Percentiles rank a stretch among this genome's conserved stretches.
Evolutionary conservation across 2,113 vertebrate species (phyloP).

Genomic region (Burhinus bistriatus): DNA sequence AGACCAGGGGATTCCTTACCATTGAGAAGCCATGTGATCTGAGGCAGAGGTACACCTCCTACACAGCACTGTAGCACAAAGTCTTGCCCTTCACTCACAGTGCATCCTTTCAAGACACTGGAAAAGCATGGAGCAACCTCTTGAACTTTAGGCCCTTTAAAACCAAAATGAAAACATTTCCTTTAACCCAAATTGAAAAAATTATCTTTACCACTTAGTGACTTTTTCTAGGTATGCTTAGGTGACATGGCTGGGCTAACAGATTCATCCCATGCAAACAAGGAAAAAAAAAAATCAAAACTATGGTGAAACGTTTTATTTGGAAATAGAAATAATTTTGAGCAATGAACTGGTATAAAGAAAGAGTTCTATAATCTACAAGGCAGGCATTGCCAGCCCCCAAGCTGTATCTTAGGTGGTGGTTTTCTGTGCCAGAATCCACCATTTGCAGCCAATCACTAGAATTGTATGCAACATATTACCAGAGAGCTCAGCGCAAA

Average conservation of each 20-base stretch:
- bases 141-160: slow-evolving; percentile 56
- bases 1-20: slow-evolving; percentile 71
- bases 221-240: neutral
- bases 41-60: slow-evolving; percentile 73
- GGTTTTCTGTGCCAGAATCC: neutral
- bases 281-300: neutral
- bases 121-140: slow-evolving; percentile 76
- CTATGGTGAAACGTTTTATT: neutral
- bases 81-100: slow-evolving; percentile 80
- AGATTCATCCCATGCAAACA: neutral
- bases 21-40: slow-evolving; percentile 83
- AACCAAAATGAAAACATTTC: slow-evolving; percentile 12
- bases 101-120: slow-evolving; percentile 72
- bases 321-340: neutral
- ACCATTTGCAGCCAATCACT: neutral
- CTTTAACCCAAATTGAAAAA: neutral
- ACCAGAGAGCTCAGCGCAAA: neutral
- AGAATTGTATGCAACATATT: neutral
- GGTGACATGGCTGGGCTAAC: neutral
- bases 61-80: slow-evolving; percentile 80
- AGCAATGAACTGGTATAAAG: neutral
- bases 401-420: neutral
- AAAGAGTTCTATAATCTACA: neutral
- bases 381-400: neutral
- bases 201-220: neutral